Percentiles rank a stretch among this genome's conserved stretches.
phyloP scores from a whole-genome alignment of 2,888 invertebrate species.

The Arctia plantaginis region DNA sequence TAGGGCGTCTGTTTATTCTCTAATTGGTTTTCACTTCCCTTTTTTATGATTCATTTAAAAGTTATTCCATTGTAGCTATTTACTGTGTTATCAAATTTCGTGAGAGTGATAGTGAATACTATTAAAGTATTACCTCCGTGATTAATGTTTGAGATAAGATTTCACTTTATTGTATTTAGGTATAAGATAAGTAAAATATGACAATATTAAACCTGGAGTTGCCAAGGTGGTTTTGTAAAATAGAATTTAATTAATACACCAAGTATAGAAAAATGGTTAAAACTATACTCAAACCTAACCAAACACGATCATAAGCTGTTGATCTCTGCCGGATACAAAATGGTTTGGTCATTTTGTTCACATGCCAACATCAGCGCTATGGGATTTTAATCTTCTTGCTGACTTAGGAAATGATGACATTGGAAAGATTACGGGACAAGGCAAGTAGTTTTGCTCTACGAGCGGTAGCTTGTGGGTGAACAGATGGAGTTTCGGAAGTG shows the following conservation, averaged over 20 bases:
- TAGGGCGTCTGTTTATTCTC: not conserved
- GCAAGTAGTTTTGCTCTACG: no score
- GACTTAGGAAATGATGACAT: no score
- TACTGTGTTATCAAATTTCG: constrained; percentile 29
- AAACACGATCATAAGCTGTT: no score
- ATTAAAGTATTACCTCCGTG: constrained; percentile 31
- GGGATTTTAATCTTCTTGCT: no score
- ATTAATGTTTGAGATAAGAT: constrained; percentile 41
- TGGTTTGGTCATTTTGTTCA: no score
- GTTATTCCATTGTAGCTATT: constrained; percentile 15
- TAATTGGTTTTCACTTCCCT: not conserved
- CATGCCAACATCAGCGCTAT: no score
- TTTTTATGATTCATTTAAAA: constrained; percentile 33
- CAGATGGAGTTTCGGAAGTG: no score
- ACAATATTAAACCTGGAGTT: not conserved
- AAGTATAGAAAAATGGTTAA: not conserved
- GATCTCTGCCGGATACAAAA: no score
- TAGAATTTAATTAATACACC: not conserved
- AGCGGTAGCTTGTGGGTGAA: no score
- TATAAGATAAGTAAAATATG: not conserved
- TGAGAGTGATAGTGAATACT: constrained; percentile 27
- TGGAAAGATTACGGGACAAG: no score
- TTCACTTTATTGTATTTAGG: constrained; percentile 24
- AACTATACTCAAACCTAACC: no score
- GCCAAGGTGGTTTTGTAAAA: not conserved